These are phyloP conservation scores for Protobothrops flavoviridis DNA, from an alignment of 2,113 vertebrate genomes.

Conservation along the genomic window DNA sequence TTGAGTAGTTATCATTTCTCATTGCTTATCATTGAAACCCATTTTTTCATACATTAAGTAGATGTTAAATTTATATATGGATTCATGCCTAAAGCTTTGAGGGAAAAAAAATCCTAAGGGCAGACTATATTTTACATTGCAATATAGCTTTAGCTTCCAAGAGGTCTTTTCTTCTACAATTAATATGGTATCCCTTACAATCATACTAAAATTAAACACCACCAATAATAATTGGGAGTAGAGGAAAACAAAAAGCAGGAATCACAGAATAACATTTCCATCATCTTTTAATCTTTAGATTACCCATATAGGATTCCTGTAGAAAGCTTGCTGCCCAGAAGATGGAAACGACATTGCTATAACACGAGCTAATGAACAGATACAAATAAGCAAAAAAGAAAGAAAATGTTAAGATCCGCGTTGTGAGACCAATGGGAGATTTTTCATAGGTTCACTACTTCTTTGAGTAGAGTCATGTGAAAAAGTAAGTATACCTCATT, in stretches of 20 bases:
- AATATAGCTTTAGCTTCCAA: background rate
- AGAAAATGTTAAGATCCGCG: background rate
- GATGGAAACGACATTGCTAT: constrained; percentile 99
- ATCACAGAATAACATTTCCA: background rate
- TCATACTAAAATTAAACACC: background rate
- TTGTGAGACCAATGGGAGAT: background rate
- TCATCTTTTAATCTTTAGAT: constrained; percentile 15
- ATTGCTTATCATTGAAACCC: background rate
- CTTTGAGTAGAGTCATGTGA: background rate
- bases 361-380: constrained; percentile 77
- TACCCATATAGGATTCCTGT: constrained; percentile 92
- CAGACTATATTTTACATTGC: background rate
- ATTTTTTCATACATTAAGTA: background rate
- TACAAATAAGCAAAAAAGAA: background rate
- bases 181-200: background rate
- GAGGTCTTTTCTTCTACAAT: background rate
- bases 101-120: background rate
- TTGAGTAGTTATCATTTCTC: background rate
- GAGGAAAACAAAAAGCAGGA: background rate
- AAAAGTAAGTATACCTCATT: background rate
- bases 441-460: background rate
- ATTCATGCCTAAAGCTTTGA: background rate
- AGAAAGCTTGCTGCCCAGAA: constrained; percentile 91
- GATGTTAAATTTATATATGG: background rate
- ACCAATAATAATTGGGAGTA: background rate